Evolutionary conservation across 2,797 vertebrate genomes (phyloP).

Genomic region (Discoglossus pictus): DNA sequence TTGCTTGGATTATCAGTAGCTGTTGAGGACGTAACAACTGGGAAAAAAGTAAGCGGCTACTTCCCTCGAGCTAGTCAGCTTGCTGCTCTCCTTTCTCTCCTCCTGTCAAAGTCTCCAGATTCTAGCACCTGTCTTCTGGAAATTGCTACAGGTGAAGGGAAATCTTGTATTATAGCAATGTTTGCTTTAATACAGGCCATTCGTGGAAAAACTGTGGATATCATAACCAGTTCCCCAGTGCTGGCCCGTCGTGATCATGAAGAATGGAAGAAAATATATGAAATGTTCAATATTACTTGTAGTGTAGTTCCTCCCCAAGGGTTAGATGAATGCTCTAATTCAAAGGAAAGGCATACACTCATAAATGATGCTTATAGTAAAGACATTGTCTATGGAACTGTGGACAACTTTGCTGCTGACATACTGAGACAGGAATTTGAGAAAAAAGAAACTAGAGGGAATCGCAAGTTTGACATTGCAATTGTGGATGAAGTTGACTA

Average conservation of each 20-base stretch:
- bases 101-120: conserved; percentile 40
- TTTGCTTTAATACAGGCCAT: conserved; percentile 53
- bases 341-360: conserved; percentile 11
- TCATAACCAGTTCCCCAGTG: conserved; percentile 57
- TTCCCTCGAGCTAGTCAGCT: conserved; percentile 54
- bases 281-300: conserved; percentile 52
- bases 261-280: conserved; percentile 52
- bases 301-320: conserved; percentile 52
- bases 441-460: conserved; percentile 46
- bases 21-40: conserved; percentile 40
- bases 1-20: conserved; percentile 45
- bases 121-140: conserved; percentile 56
- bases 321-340: not conserved
- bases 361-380: conserved; percentile 49
- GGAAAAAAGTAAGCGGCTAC: conserved; percentile 41
- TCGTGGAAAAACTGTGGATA: conserved; percentile 54
- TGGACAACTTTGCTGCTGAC: conserved; percentile 54
- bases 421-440: conserved; percentile 57
- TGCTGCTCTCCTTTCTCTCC: conserved; percentile 48
- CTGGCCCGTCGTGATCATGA: conserved; percentile 51
- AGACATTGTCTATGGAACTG: conserved; percentile 54
- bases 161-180: too few relatives aligned
- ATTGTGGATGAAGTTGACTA: conserved; percentile 61
- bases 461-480: conserved; percentile 53
- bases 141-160: conserved; percentile 59